Conservation (phyloP, 1,140 invertebrate genomes). For the Drosophila ogumai region DNA sequence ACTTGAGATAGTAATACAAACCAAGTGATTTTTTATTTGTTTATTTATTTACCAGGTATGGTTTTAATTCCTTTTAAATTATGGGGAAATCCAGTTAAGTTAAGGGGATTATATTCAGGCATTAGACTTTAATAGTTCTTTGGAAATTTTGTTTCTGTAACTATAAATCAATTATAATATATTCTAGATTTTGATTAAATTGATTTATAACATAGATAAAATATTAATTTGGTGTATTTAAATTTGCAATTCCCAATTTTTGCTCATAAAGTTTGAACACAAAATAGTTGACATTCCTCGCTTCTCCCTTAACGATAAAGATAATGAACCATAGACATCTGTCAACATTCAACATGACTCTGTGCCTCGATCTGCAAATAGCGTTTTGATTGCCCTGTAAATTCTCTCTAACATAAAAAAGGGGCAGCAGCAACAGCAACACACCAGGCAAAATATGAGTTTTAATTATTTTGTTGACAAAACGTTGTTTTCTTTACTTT, state of each 20-base stretch:
- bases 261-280: background rate
- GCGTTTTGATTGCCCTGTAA: conserved; percentile 47
- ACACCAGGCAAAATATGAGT: conserved; percentile 34
- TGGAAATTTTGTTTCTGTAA: background rate
- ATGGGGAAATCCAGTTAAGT: background rate
- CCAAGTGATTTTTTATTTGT: conserved; percentile 7
- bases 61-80: conserved; percentile 6
- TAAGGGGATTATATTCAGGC: background rate
- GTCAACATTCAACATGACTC: conserved; percentile 31
- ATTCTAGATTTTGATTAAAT: background rate
- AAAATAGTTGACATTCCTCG: conserved; percentile 10
- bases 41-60: background rate
- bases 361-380: conserved; percentile 38
- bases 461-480: conserved; percentile 75
- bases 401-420: conserved; percentile 58
- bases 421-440: conserved; percentile 22
- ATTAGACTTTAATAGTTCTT: background rate
- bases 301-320: conserved; percentile 4
- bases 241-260: background rate
- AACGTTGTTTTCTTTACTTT: conserved; percentile 60
- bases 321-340: conserved; percentile 39
- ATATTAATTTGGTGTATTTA: background rate
- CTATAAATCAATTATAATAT: background rate
- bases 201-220: background rate
- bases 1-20: conserved; percentile 16